phyloP scores from a whole-genome alignment of 2,888 invertebrate species.

The Apamea crenata region DNA sequence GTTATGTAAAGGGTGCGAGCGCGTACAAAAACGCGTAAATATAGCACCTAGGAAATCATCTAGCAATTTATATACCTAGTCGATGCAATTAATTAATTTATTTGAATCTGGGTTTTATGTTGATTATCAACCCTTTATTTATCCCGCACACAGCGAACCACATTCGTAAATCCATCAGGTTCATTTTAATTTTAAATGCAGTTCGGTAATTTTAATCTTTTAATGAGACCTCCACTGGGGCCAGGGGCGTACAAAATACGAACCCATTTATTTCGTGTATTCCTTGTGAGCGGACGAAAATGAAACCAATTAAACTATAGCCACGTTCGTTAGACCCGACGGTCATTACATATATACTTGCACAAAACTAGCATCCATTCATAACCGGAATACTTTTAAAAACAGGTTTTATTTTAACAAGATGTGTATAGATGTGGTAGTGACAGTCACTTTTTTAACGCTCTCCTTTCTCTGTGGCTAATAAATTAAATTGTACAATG shows the following conservation, averaged over 20 bases:
- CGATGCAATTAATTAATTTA: conserved; percentile 10
- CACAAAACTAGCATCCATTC: conserved; percentile 50
- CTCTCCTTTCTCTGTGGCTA: conserved; percentile 65
- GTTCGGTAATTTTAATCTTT: conserved; percentile 3
- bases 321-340: conserved; percentile 37
- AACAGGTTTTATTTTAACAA: conserved; percentile 67
- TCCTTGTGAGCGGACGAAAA: conserved; percentile 14
- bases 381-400: conserved; percentile 69
- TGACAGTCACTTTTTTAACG: conserved; percentile 64
- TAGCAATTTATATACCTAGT: background rate
- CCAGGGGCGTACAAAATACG: background rate
- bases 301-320: conserved; percentile 35
- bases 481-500: conserved; percentile 42
- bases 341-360: conserved; percentile 40
- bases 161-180: background rate
- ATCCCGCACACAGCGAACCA: no score
- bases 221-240: background rate
- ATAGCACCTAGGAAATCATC: background rate
- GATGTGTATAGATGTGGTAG: conserved; percentile 56
- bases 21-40: no score
- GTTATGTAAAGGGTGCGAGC: background rate
- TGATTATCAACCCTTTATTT: background rate
- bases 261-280: conserved; percentile 8
- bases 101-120: background rate
- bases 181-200: conserved; percentile 3